phyloP scores from a whole-genome alignment of 1,140 invertebrate genomes.

The Tetragnatha versicolor region DNA sequence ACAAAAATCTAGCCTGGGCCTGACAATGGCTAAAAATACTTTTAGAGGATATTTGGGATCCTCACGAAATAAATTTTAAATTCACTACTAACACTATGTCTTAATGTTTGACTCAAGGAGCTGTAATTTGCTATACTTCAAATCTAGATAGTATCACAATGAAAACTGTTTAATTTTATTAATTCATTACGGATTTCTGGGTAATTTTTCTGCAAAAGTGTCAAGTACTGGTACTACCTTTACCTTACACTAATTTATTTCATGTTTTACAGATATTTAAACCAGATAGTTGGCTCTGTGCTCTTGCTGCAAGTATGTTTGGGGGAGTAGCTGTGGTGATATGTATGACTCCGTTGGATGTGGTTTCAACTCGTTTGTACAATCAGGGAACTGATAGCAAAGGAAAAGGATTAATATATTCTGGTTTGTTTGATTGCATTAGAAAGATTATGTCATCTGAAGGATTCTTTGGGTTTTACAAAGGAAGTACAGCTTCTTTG shows the following conservation, averaged over 20 bases:
- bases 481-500: slow-evolving; percentile 82
- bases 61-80: no score
- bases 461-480: slow-evolving; percentile 81
- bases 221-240: no score
- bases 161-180: no score
- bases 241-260: slow-evolving; percentile 41
- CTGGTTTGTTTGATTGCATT: slow-evolving; percentile 75
- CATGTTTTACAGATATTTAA: slow-evolving; percentile 67
- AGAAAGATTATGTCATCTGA: slow-evolving; percentile 76
- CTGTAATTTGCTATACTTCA: no score
- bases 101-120: no score
- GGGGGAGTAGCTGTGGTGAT: slow-evolving; percentile 81
- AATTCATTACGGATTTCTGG: no score
- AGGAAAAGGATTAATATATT: slow-evolving; percentile 72
- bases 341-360: slow-evolving; percentile 88
- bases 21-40: no score
- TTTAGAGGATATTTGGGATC: no score
- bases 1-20: no score
- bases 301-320: slow-evolving; percentile 78
- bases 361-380: slow-evolving; percentile 86
- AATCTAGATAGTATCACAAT: no score
- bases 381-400: slow-evolving; percentile 76
- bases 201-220: no score
- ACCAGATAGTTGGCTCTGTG: slow-evolving; percentile 69
- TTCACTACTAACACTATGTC: no score